Conservation (phyloP, 2,888 invertebrate genomes). For the Tetragnatha montana region DNA sequence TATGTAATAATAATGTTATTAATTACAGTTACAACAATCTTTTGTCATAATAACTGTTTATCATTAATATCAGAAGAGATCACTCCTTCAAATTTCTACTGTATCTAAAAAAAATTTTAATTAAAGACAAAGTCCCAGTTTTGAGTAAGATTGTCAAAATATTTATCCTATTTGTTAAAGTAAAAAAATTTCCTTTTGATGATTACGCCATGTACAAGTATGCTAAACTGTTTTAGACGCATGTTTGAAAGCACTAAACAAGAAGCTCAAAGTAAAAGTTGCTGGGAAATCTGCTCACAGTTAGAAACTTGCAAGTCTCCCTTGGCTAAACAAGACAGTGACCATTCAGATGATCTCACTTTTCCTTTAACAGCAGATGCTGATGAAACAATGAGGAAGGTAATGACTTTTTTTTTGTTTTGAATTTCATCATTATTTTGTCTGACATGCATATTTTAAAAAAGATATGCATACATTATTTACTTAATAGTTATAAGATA, state of each 20-base stretch:
- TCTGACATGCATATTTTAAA: no score
- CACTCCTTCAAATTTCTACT: neutral
- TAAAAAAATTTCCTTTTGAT: neutral
- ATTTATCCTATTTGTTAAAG: neutral
- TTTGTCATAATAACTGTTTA: neutral
- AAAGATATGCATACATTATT: no score
- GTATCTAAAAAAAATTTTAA: no score
- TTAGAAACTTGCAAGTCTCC: constrained; percentile 76
- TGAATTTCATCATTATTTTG: neutral
- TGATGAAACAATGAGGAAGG: constrained; percentile 76
- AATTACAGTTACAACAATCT: no score
- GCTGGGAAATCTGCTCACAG: constrained; percentile 76
- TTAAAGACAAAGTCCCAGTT: no score
- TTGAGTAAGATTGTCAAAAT: no score
- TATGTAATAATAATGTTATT: no score
- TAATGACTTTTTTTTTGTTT: constrained; percentile 32
- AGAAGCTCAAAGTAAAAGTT: constrained; percentile 75
- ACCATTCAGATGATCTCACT: constrained; percentile 73
- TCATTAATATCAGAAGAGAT: neutral
- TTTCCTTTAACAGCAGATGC: constrained; percentile 72
- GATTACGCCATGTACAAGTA: neutral
- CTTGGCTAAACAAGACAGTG: constrained; percentile 75
- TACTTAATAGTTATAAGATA: no score
- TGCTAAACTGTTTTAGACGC: constrained; percentile 73
- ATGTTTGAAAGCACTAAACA: constrained; percentile 75